Conservation (phyloP, 2,113 vertebrate genomes). For the Siniperca chuatsi region DNA sequence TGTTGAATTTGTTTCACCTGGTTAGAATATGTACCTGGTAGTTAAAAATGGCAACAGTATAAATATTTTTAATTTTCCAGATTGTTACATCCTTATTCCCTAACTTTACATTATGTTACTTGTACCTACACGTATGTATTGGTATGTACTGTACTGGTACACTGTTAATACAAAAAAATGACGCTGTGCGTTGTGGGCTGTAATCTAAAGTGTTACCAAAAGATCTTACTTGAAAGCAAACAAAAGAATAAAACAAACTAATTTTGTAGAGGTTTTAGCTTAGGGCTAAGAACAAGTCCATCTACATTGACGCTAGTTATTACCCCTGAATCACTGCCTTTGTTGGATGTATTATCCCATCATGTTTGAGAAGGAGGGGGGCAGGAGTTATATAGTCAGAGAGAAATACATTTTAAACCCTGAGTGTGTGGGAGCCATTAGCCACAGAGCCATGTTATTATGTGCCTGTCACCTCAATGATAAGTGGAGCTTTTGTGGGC, state of each 20-base stretch:
- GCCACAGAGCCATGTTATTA: slow-evolving; percentile 71
- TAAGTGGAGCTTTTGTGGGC: slow-evolving; percentile 71
- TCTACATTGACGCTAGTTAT: slow-evolving; percentile 27
- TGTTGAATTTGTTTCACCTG: too few relatives aligned
- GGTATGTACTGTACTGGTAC: background rate
- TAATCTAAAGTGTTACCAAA: background rate
- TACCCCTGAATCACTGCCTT: slow-evolving; percentile 55
- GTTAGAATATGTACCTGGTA: too few relatives aligned
- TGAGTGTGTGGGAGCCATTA: slow-evolving; percentile 77
- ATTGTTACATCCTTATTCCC: too few relatives aligned
- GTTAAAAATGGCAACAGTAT: too few relatives aligned
- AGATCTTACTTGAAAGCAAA: slow-evolving; percentile 19
- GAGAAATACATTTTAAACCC: slow-evolving; percentile 69
- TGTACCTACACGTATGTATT: background rate
- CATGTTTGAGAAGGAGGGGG: slow-evolving; percentile 43
- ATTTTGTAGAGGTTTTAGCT: slow-evolving; percentile 19
- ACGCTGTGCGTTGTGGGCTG: background rate
- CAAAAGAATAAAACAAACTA: background rate
- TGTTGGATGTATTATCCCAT: slow-evolving; percentile 61
- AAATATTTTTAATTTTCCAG: too few relatives aligned
- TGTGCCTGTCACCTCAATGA: slow-evolving; percentile 75
- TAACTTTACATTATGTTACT: background rate
- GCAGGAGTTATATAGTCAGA: slow-evolving; percentile 58
- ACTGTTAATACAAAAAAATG: background rate
- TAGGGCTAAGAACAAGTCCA: slow-evolving; percentile 30